These are phyloP conservation scores for Microhierax caerulescens DNA, from an alignment of 2,797 vertebrate genomes.

Conservation along the genomic window DNA sequence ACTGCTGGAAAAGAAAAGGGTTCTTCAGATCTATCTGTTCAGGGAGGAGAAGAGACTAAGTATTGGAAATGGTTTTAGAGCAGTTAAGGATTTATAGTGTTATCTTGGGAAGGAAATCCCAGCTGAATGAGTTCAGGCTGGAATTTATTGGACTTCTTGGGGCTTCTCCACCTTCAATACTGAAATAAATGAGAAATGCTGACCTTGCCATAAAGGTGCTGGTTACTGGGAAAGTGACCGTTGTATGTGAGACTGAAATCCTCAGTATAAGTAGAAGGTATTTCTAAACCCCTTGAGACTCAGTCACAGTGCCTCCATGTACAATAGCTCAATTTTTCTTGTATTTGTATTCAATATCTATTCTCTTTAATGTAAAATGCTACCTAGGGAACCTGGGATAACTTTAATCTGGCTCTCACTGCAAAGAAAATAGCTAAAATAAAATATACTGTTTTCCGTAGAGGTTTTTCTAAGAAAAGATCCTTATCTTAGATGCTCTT, in stretches of 20 bases:
- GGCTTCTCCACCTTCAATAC: not conserved
- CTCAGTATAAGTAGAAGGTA: not conserved
- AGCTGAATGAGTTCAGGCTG: not conserved
- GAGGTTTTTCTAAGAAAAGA: not conserved
- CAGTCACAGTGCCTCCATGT: not conserved
- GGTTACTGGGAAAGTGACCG: not conserved
- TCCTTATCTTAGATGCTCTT: not conserved
- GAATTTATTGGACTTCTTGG: not conserved
- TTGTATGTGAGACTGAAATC: not conserved
- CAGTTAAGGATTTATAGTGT: not conserved
- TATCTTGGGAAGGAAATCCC: not conserved
- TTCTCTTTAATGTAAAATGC: not conserved
- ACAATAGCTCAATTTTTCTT: not conserved
- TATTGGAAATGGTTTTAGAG: not conserved
- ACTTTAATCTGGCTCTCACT: not conserved
- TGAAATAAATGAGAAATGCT: not conserved
- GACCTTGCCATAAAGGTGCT: not conserved
- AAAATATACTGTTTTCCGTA: not conserved
- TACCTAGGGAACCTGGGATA: not conserved
- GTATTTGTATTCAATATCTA: not conserved
- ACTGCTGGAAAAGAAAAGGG: not conserved
- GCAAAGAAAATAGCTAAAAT: not conserved
- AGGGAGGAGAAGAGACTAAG: not conserved
- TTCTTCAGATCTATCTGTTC: not conserved
- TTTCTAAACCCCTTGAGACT: not conserved